A percentile compares a stretch with the other conserved stretches of the same genome.
phyloP scores from a whole-genome alignment of 2,888 invertebrate genomes.

The Trissonchulus sp. region DNA sequence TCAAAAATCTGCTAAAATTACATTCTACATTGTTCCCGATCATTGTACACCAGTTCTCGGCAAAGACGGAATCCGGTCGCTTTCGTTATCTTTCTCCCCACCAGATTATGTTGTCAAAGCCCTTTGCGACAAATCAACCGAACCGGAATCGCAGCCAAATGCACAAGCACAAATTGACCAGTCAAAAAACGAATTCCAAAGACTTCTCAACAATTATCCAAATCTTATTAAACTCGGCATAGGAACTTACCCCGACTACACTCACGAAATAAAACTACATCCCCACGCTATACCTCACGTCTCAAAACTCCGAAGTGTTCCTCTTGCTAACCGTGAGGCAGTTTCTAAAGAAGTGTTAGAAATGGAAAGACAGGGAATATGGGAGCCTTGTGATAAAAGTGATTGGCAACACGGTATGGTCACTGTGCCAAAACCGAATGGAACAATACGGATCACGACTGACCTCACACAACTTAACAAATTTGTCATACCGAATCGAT shows the following conservation, averaged over 20 bases:
- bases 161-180: too few species aligned
- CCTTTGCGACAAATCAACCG: not conserved
- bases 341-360: not conserved
- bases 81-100: not conserved
- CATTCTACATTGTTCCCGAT: not conserved
- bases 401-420: constrained; percentile 12
- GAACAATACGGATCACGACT: not conserved
- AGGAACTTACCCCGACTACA: not conserved
- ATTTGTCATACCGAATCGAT: constrained; percentile 1
- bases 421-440: constrained; percentile 1
- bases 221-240: not conserved
- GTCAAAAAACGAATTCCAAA: not conserved
- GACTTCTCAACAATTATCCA: not conserved
- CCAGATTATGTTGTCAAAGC: not conserved
- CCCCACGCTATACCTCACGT: not conserved
- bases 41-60: constrained; percentile 4
- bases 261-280: not conserved
- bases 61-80: not conserved
- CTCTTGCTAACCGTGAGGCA: not conserved
- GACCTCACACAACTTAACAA: not conserved
- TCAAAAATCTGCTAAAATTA: not conserved
- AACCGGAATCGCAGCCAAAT: not conserved
- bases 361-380: not conserved
- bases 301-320: not conserved
- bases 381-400: not conserved